phyloP scores from a whole-genome alignment of 2,888 invertebrate genomes.

The Tenthredo scrophulariae region DNA sequence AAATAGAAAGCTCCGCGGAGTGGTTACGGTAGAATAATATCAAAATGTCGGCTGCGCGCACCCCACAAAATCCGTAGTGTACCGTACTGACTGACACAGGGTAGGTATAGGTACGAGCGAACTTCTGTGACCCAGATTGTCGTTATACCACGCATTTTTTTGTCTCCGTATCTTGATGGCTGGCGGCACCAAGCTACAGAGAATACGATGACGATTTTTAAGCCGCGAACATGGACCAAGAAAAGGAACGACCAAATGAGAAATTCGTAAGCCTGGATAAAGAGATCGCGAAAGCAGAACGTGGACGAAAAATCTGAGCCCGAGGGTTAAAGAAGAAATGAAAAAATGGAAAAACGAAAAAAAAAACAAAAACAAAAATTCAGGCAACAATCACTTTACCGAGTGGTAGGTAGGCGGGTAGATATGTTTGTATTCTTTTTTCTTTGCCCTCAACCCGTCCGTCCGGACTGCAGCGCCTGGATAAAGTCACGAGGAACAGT shows the following conservation, averaged over 20 bases:
- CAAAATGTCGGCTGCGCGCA: slow-evolving; percentile 8
- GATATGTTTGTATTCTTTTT: slow-evolving; percentile 43
- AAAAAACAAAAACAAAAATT: not conserved
- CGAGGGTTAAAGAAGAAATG: slow-evolving; percentile 15
- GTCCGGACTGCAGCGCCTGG: slow-evolving; percentile 59
- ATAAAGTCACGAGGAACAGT: slow-evolving; percentile 76
- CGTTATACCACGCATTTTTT: slow-evolving; percentile 18
- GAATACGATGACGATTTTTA: not conserved
- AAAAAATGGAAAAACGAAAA: not conserved
- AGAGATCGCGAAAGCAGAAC: slow-evolving; percentile 42
- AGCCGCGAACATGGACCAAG: not conserved
- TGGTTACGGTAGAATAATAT: slow-evolving; percentile 25
- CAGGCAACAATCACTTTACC: slow-evolving; percentile 43
- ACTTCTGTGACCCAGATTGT: slow-evolving; percentile 47
- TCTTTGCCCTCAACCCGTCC: slow-evolving; percentile 50
- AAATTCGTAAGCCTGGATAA: slow-evolving; percentile 28
- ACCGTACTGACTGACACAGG: slow-evolving; percentile 28
- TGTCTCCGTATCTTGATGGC: not conserved
- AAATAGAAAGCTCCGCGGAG: not conserved
- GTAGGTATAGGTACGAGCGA: slow-evolving; percentile 1
- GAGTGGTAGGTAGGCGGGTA: not conserved
- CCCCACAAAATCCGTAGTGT: slow-evolving; percentile 10
- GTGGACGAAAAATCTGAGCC: slow-evolving; percentile 17
- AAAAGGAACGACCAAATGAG: slow-evolving; percentile 39
- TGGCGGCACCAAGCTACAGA: not conserved